These are phyloP conservation scores for Allolobophora icterica DNA, from an alignment of 2,888 invertebrate genomes.

Conservation along the genomic window DNA sequence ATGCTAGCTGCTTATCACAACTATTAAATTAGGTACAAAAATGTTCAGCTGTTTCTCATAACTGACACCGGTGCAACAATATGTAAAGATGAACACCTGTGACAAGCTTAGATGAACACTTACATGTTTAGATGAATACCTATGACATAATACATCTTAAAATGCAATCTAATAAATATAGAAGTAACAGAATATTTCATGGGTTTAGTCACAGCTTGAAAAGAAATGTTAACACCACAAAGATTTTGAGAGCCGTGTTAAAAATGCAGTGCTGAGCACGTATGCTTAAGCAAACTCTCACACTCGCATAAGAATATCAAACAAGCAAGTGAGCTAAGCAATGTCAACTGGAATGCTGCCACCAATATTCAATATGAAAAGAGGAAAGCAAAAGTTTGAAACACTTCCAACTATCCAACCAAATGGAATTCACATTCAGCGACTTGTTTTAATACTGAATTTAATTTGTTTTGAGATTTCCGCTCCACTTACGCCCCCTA, in stretches of 20 bases:
- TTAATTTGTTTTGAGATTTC: neutral
- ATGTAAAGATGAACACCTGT: neutral
- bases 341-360: neutral
- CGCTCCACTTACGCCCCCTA: too few relatives aligned
- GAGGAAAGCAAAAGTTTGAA: neutral
- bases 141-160: neutral
- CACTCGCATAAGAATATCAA: neutral
- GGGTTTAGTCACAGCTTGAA: neutral
- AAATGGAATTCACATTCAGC: constrained; percentile 9
- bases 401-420: neutral
- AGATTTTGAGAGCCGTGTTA: neutral
- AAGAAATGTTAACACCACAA: neutral
- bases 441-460: neutral
- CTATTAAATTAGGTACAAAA: constrained; percentile 9
- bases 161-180: neutral
- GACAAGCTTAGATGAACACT: neutral
- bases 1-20: neutral
- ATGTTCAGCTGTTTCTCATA: neutral
- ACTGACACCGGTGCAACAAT: neutral
- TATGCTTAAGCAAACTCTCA: neutral
- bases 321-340: neutral
- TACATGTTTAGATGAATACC: neutral
- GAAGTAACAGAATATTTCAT: neutral
- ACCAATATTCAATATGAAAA: neutral
- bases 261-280: neutral